phyloP scores from a whole-genome alignment of 2,888 invertebrate species.

The Hypena proboscidalis region DNA sequence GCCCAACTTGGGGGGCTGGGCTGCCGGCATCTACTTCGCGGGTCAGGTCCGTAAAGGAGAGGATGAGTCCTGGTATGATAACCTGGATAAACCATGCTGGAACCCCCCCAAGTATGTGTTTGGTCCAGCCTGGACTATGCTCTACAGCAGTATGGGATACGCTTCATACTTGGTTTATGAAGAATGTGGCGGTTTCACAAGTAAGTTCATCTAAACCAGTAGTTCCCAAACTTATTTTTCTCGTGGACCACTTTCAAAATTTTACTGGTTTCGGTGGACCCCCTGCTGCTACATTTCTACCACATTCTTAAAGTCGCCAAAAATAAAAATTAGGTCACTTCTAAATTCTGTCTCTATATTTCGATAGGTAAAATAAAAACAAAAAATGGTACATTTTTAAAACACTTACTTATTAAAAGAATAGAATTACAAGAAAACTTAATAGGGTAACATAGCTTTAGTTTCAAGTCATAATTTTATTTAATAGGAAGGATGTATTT shows the following conservation, averaged over 20 bases:
- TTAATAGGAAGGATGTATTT: too few species aligned
- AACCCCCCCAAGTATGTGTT: constrained; percentile 93
- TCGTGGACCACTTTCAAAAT: neutral
- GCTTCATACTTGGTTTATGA: constrained; percentile 93
- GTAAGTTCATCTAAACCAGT: constrained; percentile 60
- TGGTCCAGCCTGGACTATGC: constrained; percentile 91
- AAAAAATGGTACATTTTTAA: too few species aligned
- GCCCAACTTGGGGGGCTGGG: constrained; percentile 61
- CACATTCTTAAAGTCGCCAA: too few species aligned
- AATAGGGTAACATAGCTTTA: too few species aligned
- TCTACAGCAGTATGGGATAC: constrained; percentile 94
- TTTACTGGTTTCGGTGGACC: too few species aligned
- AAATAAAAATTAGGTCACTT: too few species aligned
- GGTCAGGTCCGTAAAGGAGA: constrained; percentile 83
- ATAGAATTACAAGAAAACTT: too few species aligned
- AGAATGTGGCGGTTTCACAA: constrained; percentile 90
- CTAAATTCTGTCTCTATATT: too few species aligned
- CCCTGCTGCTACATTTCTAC: too few species aligned
- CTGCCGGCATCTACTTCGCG: constrained; percentile 87
- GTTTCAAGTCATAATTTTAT: too few species aligned
- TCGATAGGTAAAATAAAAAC: too few species aligned
- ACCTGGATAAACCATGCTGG: constrained; percentile 84
- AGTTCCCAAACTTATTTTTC: neutral
- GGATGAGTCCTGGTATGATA: constrained; percentile 67
- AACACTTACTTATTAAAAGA: too few species aligned